Evolutionary conservation across 2,113 vertebrate species (phyloP).

Genomic region (Odobenus rosmarus): DNA sequence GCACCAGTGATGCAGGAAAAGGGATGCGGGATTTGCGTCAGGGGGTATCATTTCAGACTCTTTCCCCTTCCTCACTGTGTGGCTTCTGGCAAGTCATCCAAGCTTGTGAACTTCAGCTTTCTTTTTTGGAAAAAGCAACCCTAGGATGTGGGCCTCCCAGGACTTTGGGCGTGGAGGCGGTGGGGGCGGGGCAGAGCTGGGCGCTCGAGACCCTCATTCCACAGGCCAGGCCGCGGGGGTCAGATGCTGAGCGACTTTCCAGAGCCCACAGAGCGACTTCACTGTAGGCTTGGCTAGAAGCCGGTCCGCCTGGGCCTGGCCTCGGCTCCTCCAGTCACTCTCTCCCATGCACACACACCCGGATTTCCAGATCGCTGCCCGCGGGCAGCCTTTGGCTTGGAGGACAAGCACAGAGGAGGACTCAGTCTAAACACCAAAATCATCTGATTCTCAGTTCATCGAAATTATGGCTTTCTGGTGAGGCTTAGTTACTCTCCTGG

Average conservation of each 20-base stretch:
- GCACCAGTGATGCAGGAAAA: rapidly evolving
- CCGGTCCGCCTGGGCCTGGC: not conserved
- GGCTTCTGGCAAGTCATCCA: not conserved
- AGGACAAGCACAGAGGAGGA: not conserved
- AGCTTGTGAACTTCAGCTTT: not conserved
- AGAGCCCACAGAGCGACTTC: not conserved
- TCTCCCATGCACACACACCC: rapidly evolving
- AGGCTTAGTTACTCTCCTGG: no score
- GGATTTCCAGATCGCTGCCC: not conserved
- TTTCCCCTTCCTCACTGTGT: rapidly evolving
- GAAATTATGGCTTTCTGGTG: not conserved
- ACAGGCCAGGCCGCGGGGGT: no score
- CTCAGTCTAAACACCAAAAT: not conserved
- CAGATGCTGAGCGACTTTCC: no score
- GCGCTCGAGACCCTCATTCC: not conserved
- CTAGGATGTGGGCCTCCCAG: not conserved
- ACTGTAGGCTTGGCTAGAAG: no score
- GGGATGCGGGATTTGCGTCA: not conserved
- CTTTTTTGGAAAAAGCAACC: not conserved
- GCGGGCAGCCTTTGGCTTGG: not conserved
- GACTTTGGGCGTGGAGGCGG: no score
- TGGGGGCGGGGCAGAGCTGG: no score
- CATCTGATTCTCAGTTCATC: not conserved
- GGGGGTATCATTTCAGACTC: not conserved
- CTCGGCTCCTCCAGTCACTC: rapidly evolving